phyloP scores from a whole-genome alignment of 2,888 invertebrate genomes.

The Zelleria hepariella region DNA sequence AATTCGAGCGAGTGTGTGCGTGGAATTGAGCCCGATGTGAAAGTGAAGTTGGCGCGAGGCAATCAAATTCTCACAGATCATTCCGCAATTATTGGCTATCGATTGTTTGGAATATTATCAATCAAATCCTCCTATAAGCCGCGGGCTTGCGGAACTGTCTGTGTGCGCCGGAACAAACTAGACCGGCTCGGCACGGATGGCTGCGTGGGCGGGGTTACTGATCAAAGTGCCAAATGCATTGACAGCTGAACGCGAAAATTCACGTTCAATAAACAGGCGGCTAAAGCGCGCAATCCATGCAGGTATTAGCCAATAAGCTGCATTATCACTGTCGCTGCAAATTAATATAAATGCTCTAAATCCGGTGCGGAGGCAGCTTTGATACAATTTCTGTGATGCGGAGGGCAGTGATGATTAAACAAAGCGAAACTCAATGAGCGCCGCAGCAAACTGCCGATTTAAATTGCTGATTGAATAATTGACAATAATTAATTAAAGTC shows the following conservation, averaged over 20 bases:
- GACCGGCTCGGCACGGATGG: not conserved
- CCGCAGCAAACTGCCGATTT: conserved; percentile 2
- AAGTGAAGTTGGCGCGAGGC: conserved; percentile 42
- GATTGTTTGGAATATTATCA: conserved; percentile 27
- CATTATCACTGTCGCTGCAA: not conserved
- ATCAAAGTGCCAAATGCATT: conserved; percentile 7
- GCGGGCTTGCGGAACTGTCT: not conserved
- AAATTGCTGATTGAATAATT: conserved; percentile 29
- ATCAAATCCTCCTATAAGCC: conserved; percentile 20
- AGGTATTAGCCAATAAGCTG: not conserved
- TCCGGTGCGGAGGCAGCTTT: not conserved
- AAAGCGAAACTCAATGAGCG: not conserved
- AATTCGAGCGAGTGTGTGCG: conserved; percentile 40
- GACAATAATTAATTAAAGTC: conserved; percentile 28
- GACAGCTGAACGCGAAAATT: conserved; percentile 3
- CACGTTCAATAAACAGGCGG: not conserved
- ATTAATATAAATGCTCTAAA: not conserved
- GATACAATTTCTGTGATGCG: not conserved
- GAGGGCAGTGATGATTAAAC: not conserved
- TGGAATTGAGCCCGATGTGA: conserved; percentile 28
- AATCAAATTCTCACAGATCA: conserved; percentile 32
- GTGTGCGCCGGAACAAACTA: conserved; percentile 5
- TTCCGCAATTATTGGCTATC: conserved; percentile 11
- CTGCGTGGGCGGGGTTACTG: conserved; percentile 5
- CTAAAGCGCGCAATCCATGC: not conserved